A percentile compares a stretch with the other conserved stretches of the same genome.
phyloP scores from a whole-genome alignment of 2,113 vertebrate species.

The Zapornia atra region DNA sequence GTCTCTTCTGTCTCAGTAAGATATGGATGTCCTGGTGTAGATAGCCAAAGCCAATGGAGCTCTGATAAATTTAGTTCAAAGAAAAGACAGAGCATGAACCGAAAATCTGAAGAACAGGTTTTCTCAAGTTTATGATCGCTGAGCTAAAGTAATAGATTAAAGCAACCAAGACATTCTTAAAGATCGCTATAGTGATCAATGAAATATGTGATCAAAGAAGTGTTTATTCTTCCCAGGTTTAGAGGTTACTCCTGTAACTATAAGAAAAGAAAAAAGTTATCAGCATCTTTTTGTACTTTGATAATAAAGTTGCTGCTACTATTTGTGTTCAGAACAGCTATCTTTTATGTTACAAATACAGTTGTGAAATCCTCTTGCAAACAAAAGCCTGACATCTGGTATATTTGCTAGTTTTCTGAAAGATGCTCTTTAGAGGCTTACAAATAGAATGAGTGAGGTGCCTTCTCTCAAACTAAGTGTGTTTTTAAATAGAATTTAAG shows the following conservation, averaged over 20 bases:
- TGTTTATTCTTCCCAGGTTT: not conserved
- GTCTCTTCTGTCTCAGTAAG: not conserved
- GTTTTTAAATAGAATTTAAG: not conserved
- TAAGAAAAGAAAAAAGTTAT: not conserved
- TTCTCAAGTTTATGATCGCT: not conserved
- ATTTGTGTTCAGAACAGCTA: not conserved
- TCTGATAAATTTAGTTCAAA: not conserved
- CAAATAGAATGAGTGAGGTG: not conserved
- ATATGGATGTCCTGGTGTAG: not conserved
- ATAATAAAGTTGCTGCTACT: not conserved
- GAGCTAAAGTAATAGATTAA: conserved; percentile 15
- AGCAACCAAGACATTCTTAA: not conserved
- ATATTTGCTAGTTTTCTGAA: not conserved
- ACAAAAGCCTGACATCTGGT: not conserved
- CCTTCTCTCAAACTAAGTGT: not conserved
- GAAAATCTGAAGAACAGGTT: not conserved
- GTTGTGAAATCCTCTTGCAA: not conserved
- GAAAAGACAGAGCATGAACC: not conserved
- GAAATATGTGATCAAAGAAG: not conserved
- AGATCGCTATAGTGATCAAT: not conserved
- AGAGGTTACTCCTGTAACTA: not conserved
- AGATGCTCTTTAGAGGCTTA: not conserved
- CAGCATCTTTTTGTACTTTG: not conserved
- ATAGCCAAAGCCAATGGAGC: not conserved
- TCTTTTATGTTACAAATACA: not conserved